Evolutionary conservation across 2,888 invertebrate species (phyloP), one percentile per base, ranked within the genome.

Genomic region (Rhorus exstirpatorius): DNA sequence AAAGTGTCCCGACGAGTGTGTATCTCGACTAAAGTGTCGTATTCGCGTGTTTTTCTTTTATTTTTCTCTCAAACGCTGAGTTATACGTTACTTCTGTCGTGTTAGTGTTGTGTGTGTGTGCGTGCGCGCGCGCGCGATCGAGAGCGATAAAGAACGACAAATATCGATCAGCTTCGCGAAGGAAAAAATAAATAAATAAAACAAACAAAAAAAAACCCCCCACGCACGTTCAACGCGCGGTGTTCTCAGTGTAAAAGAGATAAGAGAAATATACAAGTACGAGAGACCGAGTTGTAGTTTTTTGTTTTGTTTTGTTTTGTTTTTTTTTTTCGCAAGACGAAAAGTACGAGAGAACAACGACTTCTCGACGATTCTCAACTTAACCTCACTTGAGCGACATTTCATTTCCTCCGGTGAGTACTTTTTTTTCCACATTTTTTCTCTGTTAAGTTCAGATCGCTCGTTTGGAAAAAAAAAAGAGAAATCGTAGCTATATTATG

Each of bases 401-500:
- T 65, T 41, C 35, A 61, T 41, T 35, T 24, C 60, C 1, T 38
- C 10, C 55, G 71, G 81, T 81, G 14, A 81, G 81, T 77, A 46
- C 21, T 31, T 44, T 26, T 49, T 41, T 74, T 74, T 60, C 8
- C 35, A 41, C 17, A n/a, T 38, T 24, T 12, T 51, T 38, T 51
- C n/a, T 7, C 8, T 35, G 14, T 1, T 17, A 19, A 53, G 0
- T 7, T 53, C 46, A 17, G 38, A n/a, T 24, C 31, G n/a, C 8
- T n/a, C 21, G 19, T 12, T 26, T 17, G 53, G 19, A n/a, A 19
- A 49, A 12, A n/a, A n/a, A n/a, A n/a, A n/a, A n/a, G n/a, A n/a
- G n/a, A n/a, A n/a, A n/a, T n/a, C n/a, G n/a, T n/a, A n/a, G n/a
- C n/a, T n/a, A n/a, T n/a, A n/a, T n/a, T n/a, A n/a, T n/a, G n/a